Conservation (phyloP, 2,797 vertebrate species). For the Luscinia megarhynchos region DNA sequence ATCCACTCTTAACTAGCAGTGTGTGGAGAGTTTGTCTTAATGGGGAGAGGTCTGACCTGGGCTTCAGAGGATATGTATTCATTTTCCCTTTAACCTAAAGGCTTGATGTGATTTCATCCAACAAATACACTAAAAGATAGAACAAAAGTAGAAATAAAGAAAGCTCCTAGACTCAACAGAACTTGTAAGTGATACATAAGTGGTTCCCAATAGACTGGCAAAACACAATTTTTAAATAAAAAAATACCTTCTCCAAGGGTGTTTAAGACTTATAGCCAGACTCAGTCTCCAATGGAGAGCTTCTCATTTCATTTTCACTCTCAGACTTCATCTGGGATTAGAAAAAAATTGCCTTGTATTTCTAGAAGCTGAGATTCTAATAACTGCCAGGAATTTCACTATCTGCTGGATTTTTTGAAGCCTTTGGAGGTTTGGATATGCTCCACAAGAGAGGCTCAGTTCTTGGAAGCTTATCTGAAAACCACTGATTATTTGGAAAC, state of each 20-base stretch:
- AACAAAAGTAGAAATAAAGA: background rate
- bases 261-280: background rate
- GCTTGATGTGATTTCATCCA: background rate
- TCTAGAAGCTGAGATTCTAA: background rate
- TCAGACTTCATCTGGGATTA: background rate
- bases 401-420: background rate
- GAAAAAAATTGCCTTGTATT: background rate
- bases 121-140: background rate
- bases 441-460: background rate
- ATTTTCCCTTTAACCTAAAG: background rate
- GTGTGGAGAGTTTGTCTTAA: background rate
- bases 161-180: background rate
- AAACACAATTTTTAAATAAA: background rate
- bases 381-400: background rate
- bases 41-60: background rate
- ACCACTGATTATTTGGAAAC: background rate
- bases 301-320: constrained; percentile 1
- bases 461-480: constrained; percentile 18
- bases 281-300: background rate
- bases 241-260: background rate
- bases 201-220: background rate
- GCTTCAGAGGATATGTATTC: background rate
- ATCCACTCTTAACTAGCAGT: background rate
- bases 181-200: background rate
- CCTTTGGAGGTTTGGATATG: background rate